These are phyloP conservation scores for Anolis carolinensis DNA, from an alignment of 2,113 vertebrate species.

Conservation along the genomic window DNA sequence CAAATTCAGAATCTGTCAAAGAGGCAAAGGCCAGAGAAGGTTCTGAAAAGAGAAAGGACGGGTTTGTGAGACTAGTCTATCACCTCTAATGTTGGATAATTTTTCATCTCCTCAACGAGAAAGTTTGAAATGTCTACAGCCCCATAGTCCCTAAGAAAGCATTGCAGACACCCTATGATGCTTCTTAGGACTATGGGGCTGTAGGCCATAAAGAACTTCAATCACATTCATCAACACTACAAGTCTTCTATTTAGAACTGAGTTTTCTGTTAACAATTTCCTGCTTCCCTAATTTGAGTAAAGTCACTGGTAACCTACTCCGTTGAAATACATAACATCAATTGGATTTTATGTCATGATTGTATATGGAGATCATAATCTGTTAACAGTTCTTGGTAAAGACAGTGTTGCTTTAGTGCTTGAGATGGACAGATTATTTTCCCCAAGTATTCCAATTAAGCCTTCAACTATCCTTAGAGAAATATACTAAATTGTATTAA, in stretches of 20 bases:
- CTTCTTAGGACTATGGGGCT: not conserved
- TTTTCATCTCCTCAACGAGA: too few relatives aligned
- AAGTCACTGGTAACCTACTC: not conserved
- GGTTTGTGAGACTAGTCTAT: too few relatives aligned
- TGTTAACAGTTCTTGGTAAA: not conserved
- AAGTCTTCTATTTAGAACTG: not conserved
- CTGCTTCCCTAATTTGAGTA: not conserved
- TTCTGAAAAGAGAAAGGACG: too few relatives aligned
- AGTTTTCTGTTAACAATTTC: too few relatives aligned
- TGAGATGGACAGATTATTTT: too few relatives aligned
- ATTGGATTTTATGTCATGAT: not conserved
- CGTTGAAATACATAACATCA: too few relatives aligned
- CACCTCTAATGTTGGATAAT: too few relatives aligned
- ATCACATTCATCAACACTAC: not conserved
- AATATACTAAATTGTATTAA: not conserved
- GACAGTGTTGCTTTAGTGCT: not conserved
- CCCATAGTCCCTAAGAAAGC: too few relatives aligned
- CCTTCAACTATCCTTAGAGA: not conserved
- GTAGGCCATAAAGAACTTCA: not conserved
- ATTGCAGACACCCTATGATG: too few relatives aligned
- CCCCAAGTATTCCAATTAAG: not conserved
- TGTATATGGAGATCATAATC: not conserved
- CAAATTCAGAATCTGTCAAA: too few relatives aligned
- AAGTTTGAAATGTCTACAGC: too few relatives aligned
- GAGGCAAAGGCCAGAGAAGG: too few relatives aligned